Percentiles rank a stretch among this genome's conserved stretches.
phyloP scores from a whole-genome alignment of 2,113 vertebrate species.

The Chrysemys picta region DNA sequence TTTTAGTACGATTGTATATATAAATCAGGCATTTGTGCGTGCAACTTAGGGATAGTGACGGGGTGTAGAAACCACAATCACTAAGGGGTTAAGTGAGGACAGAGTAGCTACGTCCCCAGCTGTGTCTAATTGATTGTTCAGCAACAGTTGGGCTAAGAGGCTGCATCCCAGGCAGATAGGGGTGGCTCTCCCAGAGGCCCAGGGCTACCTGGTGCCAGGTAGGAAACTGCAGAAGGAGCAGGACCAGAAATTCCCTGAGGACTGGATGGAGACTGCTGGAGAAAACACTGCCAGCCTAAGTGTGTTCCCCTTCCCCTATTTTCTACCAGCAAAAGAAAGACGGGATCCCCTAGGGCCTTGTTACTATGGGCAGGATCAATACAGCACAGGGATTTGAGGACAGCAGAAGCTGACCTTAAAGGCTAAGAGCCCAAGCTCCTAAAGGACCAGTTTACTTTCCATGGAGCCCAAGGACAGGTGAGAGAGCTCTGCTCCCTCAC shows the following conservation, averaged over 20 bases:
- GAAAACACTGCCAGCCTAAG: background rate
- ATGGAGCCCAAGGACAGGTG: background rate
- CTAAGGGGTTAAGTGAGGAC: background rate
- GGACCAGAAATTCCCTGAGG: background rate
- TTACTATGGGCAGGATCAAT: background rate
- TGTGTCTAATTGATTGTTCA: background rate
- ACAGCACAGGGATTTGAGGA: background rate
- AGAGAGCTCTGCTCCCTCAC: background rate
- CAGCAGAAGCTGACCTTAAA: background rate
- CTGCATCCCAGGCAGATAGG: background rate
- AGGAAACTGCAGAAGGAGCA: background rate
- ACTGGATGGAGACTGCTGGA: background rate
- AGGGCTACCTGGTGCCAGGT: background rate
- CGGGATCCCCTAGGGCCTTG: background rate
- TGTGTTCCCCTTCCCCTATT: background rate
- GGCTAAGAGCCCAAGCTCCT: background rate
- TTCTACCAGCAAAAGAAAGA: background rate
- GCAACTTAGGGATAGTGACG: background rate
- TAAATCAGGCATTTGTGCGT: accelerated
- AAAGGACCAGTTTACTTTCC: background rate
- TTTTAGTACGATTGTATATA: background rate
- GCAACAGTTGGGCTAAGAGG: background rate
- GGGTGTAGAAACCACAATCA: background rate
- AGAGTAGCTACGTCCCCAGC: background rate
- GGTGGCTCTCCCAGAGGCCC: background rate